phyloP scores from a whole-genome alignment of 2,113 vertebrate genomes.

The Holacanthus passer region DNA sequence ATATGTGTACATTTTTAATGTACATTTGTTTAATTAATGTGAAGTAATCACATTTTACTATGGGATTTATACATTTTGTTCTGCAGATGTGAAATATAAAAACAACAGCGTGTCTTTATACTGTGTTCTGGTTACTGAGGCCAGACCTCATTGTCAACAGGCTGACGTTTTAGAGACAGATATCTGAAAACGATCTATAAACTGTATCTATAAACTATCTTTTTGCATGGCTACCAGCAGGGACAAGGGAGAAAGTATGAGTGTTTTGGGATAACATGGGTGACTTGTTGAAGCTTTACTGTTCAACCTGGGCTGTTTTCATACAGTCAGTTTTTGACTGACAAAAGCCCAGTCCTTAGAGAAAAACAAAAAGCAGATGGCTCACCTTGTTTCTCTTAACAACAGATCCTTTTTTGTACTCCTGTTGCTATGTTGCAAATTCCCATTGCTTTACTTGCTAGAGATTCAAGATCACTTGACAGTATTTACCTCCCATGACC shows the following conservation, averaged over 20 bases:
- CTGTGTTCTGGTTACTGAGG: no score
- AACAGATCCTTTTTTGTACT: background rate
- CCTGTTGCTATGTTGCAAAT: background rate
- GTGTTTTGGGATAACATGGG: no score
- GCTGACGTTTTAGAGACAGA: background rate
- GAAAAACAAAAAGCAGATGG: slow-evolving; percentile 24
- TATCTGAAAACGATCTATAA: background rate
- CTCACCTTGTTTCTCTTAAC: background rate
- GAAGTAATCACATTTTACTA: background rate
- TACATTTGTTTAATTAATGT: no score
- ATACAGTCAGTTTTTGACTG: background rate
- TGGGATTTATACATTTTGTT: background rate
- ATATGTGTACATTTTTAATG: no score
- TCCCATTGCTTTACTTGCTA: background rate
- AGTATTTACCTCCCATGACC: slow-evolving; percentile 33
- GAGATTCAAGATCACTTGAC: slow-evolving; percentile 12
- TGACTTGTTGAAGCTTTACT: background rate
- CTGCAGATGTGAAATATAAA: background rate
- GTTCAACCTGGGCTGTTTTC: background rate
- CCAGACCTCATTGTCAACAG: background rate
- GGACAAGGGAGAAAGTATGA: background rate
- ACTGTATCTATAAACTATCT: background rate
- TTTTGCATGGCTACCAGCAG: background rate
- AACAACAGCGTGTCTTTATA: no score
- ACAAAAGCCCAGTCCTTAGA: background rate